phyloP scores from a whole-genome alignment of 1,140 invertebrate genomes.

The Teleopsis dalmanni region DNA sequence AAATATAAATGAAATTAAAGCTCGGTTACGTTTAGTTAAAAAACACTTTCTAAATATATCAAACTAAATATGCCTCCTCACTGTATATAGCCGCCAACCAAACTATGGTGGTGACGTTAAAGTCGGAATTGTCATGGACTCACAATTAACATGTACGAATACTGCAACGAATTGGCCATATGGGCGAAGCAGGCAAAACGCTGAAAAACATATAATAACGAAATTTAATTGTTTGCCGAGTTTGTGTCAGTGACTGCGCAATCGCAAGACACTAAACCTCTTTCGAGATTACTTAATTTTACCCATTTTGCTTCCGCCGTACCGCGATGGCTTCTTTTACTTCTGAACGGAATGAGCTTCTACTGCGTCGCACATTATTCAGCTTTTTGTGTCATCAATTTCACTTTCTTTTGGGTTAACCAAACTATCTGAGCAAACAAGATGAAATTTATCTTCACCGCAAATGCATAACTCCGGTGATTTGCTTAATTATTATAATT shows the following conservation, averaged over 20 bases:
- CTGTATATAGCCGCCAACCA: no score
- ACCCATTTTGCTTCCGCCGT: no score
- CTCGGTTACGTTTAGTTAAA: no score
- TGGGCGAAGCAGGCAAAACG: not conserved
- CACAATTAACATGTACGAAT: slow-evolving; percentile 29
- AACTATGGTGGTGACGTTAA: no score
- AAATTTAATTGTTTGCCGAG: not conserved
- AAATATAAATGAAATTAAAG: no score
- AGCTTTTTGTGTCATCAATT: slow-evolving; percentile 41
- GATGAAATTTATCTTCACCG: not conserved
- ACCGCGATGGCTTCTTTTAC: no score
- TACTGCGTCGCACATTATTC: slow-evolving; percentile 14
- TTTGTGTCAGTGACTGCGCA: not conserved
- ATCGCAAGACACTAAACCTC: not conserved
- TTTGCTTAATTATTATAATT: no score
- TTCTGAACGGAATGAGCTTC: no score
- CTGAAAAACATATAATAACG: not conserved
- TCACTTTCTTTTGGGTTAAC: slow-evolving; percentile 31
- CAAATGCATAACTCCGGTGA: no score
- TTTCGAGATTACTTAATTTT: not conserved
- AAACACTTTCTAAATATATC: no score
- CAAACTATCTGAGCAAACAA: not conserved
- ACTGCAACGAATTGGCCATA: not conserved
- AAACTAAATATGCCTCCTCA: no score
- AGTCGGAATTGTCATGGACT: slow-evolving; percentile 22